These are phyloP conservation scores for Natrix natrix DNA, from an alignment of 2,797 vertebrate species.

Conservation along the genomic window DNA sequence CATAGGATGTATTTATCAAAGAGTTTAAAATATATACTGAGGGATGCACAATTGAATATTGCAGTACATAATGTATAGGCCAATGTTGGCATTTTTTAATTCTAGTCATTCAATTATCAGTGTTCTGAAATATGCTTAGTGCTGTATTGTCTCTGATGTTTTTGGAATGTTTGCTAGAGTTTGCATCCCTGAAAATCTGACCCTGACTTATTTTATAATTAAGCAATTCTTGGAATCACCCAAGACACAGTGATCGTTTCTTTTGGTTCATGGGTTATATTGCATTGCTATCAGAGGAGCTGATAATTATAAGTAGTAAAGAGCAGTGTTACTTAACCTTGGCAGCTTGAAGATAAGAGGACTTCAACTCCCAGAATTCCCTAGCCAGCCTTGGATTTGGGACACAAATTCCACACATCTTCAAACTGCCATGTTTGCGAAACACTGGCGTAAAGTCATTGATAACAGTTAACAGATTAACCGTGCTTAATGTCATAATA, in stretches of 20 bases:
- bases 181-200: neutral
- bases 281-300: neutral
- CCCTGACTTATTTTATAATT: neutral
- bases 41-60: neutral
- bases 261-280: neutral
- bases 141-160: neutral
- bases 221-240: neutral
- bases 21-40: neutral
- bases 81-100: neutral
- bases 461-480: neutral
- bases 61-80: neutral
- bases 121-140: neutral
- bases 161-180: neutral
- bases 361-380: neutral
- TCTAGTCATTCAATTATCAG: neutral
- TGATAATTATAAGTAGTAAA: neutral
- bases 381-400: neutral
- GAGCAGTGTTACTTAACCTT: neutral
- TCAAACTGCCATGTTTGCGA: neutral
- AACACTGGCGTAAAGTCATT: neutral
- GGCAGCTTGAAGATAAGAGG: neutral
- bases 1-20: neutral
- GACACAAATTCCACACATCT: neutral
- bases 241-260: neutral
- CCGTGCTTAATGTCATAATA: neutral